Base-by-base conservation (phyloP, 2,113 vertebrate species). In the Axis porcinus region DNA sequence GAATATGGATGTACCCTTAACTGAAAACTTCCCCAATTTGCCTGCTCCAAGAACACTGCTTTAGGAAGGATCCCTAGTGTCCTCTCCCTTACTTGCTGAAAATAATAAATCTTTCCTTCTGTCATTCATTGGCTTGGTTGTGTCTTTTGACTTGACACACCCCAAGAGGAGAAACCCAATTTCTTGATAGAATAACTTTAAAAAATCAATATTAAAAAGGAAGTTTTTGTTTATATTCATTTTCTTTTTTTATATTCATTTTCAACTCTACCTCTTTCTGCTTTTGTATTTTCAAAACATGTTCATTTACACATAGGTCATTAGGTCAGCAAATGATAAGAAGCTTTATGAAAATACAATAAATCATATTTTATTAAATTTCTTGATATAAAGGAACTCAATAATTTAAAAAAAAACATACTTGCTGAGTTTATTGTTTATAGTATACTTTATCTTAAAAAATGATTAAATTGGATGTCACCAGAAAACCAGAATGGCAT, bases 291-390 rank as follows among this genome's bases (percentile, higher is more conserved):
- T 94, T 85, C 6, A 84, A 95, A 90, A 85, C 11, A 47, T 21
- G 67, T 76, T 96, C 88, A 82, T 95, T 97, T 96, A 88, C 43
- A 78, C 33, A 89, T 96, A 96, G 85, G 88, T 97, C 50, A 97
- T 13, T 70, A 43, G 60, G n/a, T 81, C 36, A 89, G 40, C 12
- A 95, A 96, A 94, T 93, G 54, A 86, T 74, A 88, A 95, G 43
- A 57, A 83, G 7, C 16, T 19, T 82, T 86, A 91, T 76, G 52
- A 91, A 91, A 57, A 94, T 83, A 1, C 2, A 95, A 86, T 94
- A 86, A 82, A 93, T 98, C 55, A 83, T 67, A 84, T 64, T 94
- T 95, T 10, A 86, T 94, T 97, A 92, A 27, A 30, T 96, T 92
- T 86, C 36, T 95, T 27, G 9, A 55, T 3, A 78, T 86, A 87